These are phyloP conservation scores for Intellagama lesueurii DNA, from an alignment of 2,797 vertebrate species.

Conservation along the genomic window DNA sequence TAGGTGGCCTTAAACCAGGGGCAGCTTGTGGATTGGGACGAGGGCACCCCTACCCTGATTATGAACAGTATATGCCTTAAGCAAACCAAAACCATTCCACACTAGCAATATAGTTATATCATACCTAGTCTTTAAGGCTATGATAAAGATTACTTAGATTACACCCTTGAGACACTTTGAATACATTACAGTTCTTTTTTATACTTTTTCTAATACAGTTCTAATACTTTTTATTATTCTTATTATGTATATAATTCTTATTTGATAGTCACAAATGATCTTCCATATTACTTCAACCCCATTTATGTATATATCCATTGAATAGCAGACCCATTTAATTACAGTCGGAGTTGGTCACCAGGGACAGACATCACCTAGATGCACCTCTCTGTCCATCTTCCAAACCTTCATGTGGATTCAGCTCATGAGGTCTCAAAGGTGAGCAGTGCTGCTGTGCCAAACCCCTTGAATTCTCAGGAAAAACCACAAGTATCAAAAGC, in stretches of 20 bases:
- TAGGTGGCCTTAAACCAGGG: background rate
- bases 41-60: background rate
- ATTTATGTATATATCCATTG: slow-evolving; percentile 15
- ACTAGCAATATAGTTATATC: background rate
- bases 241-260: background rate
- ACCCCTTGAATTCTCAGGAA: slow-evolving; percentile 3
- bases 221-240: background rate
- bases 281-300: background rate
- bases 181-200: background rate
- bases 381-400: slow-evolving; percentile 4
- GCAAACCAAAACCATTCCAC: background rate
- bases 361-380: background rate
- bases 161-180: background rate
- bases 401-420: slow-evolving; percentile 31
- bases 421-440: background rate
- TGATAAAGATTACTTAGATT: background rate
- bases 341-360: background rate
- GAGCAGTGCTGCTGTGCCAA: background rate
- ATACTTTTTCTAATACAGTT: background rate
- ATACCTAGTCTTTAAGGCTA: background rate
- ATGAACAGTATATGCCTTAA: background rate
- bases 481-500: slow-evolving; percentile 29
- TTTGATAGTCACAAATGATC: background rate
- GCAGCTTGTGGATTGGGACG: too few relatives aligned
- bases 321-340: slow-evolving; percentile 11